Evolutionary conservation across 2,797 vertebrate genomes (phyloP).

Genomic region (Anguilla marmorata): DNA sequence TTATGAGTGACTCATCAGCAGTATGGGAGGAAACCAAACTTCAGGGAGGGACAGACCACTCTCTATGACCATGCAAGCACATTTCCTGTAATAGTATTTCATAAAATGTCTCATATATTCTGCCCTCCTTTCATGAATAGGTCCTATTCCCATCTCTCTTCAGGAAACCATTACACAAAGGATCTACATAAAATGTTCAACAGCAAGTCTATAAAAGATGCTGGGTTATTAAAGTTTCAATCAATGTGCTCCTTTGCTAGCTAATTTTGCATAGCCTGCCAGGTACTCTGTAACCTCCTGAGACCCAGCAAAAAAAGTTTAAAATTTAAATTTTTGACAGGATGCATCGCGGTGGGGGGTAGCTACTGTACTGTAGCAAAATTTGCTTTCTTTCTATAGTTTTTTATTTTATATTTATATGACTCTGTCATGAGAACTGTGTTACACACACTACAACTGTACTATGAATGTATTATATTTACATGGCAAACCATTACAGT

Average conservation of each 20-base stretch:
- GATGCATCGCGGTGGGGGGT: too few relatives aligned
- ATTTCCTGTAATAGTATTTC: slow-evolving; percentile 32
- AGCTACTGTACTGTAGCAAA: too few relatives aligned
- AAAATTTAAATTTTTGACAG: too few relatives aligned
- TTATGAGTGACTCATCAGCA: slow-evolving; percentile 36
- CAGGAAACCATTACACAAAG: not conserved
- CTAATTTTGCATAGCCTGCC: too few relatives aligned
- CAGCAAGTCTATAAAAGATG: not conserved
- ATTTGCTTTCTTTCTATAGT: not conserved
- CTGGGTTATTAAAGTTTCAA: too few relatives aligned
- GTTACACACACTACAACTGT: not conserved
- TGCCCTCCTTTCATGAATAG: not conserved
- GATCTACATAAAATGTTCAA: not conserved
- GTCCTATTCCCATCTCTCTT: not conserved
- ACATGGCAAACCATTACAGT: not conserved
- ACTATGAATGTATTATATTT: not conserved
- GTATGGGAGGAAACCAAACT: slow-evolving; percentile 47
- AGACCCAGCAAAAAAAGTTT: too few relatives aligned
- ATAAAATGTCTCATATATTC: not conserved
- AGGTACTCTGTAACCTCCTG: too few relatives aligned
- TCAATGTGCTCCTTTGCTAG: too few relatives aligned
- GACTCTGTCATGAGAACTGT: not conserved
- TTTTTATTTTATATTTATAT: not conserved
- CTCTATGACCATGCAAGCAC: slow-evolving; percentile 46
- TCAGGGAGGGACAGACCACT: slow-evolving; percentile 43